phyloP scores from a whole-genome alignment of 2,888 invertebrate species.

The Orchestes rusci region DNA sequence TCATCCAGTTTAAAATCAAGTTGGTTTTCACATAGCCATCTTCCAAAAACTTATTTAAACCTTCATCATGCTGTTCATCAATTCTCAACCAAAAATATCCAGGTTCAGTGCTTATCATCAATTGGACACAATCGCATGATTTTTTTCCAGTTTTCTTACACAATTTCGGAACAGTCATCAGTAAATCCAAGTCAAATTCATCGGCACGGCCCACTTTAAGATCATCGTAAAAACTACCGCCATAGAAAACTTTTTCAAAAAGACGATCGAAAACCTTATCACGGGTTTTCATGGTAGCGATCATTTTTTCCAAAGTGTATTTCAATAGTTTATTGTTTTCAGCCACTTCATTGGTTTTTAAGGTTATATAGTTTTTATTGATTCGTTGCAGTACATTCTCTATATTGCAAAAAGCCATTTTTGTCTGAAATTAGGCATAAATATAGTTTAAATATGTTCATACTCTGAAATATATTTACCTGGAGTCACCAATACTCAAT shows the following conservation, averaged over 20 bases:
- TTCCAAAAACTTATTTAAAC: conserved; percentile 10
- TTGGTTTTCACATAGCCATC: conserved; percentile 15
- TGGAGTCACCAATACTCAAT: no score
- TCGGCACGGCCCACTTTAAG: conserved; percentile 51
- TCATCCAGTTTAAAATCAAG: conserved; percentile 14
- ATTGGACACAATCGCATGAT: conserved; percentile 38
- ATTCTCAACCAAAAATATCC: conserved; percentile 41
- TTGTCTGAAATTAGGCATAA: no score
- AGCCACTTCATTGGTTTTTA: conserved; percentile 16
- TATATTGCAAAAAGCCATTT: no score
- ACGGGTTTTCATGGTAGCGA: conserved; percentile 5
- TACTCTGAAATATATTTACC: no score
- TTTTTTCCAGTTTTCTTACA: conserved; percentile 7
- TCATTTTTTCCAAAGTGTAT: conserved; percentile 4
- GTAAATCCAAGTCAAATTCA: conserved; percentile 54
- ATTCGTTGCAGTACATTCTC: conserved; percentile 33
- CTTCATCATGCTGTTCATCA: background rate
- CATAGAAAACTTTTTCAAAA: conserved; percentile 40
- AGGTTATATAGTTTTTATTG: conserved; percentile 31
- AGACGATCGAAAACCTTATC: conserved; percentile 16
- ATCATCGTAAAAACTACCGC: conserved; percentile 54
- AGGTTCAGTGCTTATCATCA: conserved; percentile 33
- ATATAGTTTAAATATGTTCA: no score
- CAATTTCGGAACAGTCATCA: conserved; percentile 46
- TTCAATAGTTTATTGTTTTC: conserved; percentile 4